Conservation (phyloP, 2,797 vertebrate genomes). For the Anguilla megastoma region DNA sequence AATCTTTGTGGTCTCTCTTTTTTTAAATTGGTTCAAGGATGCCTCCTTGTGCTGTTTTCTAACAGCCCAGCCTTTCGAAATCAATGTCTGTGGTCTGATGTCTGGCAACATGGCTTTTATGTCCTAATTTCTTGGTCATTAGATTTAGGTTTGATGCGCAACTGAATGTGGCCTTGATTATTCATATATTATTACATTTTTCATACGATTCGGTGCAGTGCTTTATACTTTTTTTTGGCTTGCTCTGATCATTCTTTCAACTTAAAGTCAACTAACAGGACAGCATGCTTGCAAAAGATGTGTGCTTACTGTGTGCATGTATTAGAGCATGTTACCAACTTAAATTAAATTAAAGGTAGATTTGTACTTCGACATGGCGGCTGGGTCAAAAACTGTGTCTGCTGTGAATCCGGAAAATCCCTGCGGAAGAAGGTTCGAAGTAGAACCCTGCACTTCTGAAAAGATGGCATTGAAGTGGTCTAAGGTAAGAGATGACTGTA, state of each 20-base stretch:
- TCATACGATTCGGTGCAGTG: not conserved
- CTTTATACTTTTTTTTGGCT: not conserved
- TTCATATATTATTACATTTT: not conserved
- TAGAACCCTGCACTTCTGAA: conserved; percentile 44
- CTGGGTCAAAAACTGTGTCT: conserved; percentile 50
- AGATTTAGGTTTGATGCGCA: not conserved
- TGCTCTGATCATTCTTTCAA: not conserved
- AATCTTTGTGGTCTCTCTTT: not conserved
- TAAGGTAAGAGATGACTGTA: conserved; percentile 55
- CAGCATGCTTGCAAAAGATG: not conserved
- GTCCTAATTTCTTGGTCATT: not conserved
- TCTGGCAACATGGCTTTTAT: not conserved
- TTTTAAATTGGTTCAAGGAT: not conserved
- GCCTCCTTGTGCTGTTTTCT: not conserved
- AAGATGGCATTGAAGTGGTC: conserved; percentile 64
- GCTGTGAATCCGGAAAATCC: conserved; percentile 50
- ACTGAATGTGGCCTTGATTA: not conserved
- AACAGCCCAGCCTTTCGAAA: not conserved
- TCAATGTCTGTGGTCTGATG: not conserved
- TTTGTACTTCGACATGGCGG: not conserved
- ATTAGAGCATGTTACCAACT: not conserved
- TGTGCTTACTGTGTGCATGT: not conserved
- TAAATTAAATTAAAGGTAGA: not conserved
- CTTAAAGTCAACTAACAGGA: not conserved
- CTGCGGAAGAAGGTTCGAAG: not conserved